Percentiles rank a stretch among this genome's conserved stretches.
phyloP scores from a whole-genome alignment of 2,113 vertebrate genomes.

The Solea senegalensis region DNA sequence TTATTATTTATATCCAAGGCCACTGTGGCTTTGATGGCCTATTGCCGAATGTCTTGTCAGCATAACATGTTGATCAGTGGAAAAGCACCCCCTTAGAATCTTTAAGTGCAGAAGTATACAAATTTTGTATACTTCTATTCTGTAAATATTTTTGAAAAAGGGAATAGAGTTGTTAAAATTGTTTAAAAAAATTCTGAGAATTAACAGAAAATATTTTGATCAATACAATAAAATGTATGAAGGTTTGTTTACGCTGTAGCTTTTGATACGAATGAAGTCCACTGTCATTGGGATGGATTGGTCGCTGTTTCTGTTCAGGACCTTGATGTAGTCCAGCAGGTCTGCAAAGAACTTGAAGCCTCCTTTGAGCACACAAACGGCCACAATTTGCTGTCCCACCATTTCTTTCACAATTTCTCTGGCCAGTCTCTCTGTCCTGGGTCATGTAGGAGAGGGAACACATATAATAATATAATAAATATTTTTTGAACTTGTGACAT shows the following conservation, averaged over 20 bases:
- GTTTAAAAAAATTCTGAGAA: no score
- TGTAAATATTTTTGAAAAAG: neutral
- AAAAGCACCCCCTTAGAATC: no score
- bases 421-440: constrained; percentile 94
- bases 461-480: neutral
- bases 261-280: constrained; percentile 99
- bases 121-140: no score
- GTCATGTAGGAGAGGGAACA: constrained; percentile 26
- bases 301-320: constrained; percentile 97
- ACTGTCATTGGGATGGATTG: constrained; percentile 98
- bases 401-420: constrained; percentile 97
- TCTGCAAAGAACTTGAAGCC: constrained; percentile 99
- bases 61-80: neutral
- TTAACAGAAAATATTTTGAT: neutral
- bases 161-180: neutral
- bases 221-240: neutral
- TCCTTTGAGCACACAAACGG: constrained; percentile 97
- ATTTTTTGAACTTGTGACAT: no score
- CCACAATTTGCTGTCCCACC: constrained; percentile 97
- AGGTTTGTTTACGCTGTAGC: constrained; percentile 90
- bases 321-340: constrained; percentile 98
- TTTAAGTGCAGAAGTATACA: no score
- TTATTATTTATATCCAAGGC: neutral
- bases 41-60: neutral
- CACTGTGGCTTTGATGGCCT: neutral